These are phyloP conservation scores for Blastobasis lacticolella DNA, from an alignment of 2,888 invertebrate species.

Conservation along the genomic window DNA sequence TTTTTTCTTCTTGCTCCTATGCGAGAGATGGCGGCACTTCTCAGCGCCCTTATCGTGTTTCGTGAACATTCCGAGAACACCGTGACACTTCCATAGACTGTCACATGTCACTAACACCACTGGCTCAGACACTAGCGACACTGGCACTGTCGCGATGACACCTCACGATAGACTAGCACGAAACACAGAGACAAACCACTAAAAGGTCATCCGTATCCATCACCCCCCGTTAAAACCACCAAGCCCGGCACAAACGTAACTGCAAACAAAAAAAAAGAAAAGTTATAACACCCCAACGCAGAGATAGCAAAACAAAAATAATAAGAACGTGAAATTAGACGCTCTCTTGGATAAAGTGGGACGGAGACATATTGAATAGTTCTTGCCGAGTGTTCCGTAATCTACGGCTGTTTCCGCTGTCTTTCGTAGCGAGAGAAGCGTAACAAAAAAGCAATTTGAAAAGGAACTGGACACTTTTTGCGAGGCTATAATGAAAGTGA, in stretches of 20 bases:
- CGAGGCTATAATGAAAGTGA: slow-evolving; percentile 36
- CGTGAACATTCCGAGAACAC: slow-evolving; percentile 68
- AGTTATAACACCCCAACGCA: slow-evolving; percentile 27
- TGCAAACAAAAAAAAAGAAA: slow-evolving; percentile 70
- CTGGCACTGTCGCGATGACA: slow-evolving; percentile 27
- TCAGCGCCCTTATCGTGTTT: slow-evolving; percentile 67
- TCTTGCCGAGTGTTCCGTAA: slow-evolving; percentile 29
- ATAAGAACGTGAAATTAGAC: slow-evolving; percentile 21
- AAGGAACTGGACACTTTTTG: slow-evolving; percentile 21
- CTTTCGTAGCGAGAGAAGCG: slow-evolving; percentile 18
- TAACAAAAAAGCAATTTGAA: slow-evolving; percentile 31
- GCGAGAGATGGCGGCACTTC: slow-evolving; percentile 61
- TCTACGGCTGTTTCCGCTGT: slow-evolving; percentile 30
- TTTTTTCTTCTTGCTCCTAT: slow-evolving; percentile 71
- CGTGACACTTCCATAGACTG: slow-evolving; percentile 63
- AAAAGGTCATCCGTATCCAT: slow-evolving; percentile 63
- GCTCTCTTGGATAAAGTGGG: slow-evolving; percentile 20
- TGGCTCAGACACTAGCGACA: slow-evolving; percentile 37
- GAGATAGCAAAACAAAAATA: slow-evolving; percentile 26
- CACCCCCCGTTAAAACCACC: slow-evolving; percentile 52
- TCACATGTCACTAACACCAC: slow-evolving; percentile 62
- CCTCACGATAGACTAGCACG: slow-evolving; percentile 46
- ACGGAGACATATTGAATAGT: slow-evolving; percentile 29
- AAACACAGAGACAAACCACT: slow-evolving; percentile 51
- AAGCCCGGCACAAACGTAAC: slow-evolving; percentile 55